A percentile compares a stretch with the other conserved stretches of the same genome.
Conservation (phyloP, 2,113 vertebrate species). For the Clarias batrachus region DNA sequence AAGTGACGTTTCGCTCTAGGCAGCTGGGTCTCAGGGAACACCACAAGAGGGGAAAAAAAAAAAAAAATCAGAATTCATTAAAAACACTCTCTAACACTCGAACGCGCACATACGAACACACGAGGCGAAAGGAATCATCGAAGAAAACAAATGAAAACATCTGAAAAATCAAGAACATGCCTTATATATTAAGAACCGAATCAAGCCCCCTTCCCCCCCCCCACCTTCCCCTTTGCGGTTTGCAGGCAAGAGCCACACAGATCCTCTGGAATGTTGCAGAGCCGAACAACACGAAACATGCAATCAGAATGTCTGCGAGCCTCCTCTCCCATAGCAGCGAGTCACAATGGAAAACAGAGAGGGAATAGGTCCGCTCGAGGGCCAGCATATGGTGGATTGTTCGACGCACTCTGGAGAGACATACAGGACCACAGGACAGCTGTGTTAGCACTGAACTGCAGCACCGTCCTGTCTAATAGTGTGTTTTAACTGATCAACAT, state of each 20-base stretch:
- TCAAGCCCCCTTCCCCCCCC: slow-evolving; percentile 18
- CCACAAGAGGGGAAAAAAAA: slow-evolving; percentile 65
- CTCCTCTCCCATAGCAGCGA: slow-evolving; percentile 57
- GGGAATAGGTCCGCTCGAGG: slow-evolving; percentile 57
- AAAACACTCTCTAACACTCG: neutral
- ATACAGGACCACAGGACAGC: slow-evolving; percentile 59
- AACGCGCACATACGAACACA: slow-evolving; percentile 8
- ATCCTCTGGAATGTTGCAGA: slow-evolving; percentile 54
- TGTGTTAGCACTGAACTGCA: slow-evolving; percentile 35
- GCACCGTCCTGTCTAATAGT: slow-evolving; percentile 29
- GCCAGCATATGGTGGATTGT: slow-evolving; percentile 66
- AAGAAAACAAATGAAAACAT: slow-evolving; percentile 59
- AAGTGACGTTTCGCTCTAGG: slow-evolving; percentile 60
- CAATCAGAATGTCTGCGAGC: slow-evolving; percentile 61
- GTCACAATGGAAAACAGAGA: slow-evolving; percentile 61
- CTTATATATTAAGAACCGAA: slow-evolving; percentile 58
- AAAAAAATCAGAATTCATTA: slow-evolving; percentile 63
- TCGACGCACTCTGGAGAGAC: slow-evolving; percentile 57
- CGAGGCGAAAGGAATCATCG: slow-evolving; percentile 52
- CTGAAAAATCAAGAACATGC: slow-evolving; percentile 60
- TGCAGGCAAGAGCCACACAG: slow-evolving; percentile 30
- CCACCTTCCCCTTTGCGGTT: slow-evolving; percentile 38
- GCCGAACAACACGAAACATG: slow-evolving; percentile 54
- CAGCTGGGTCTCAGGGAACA: slow-evolving; percentile 56
- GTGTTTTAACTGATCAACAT: neutral